A percentile compares a stretch with the other conserved stretches of the same genome.
Conservation (phyloP, 2,113 vertebrate genomes). For the Dromaius novaehollandiae region DNA sequence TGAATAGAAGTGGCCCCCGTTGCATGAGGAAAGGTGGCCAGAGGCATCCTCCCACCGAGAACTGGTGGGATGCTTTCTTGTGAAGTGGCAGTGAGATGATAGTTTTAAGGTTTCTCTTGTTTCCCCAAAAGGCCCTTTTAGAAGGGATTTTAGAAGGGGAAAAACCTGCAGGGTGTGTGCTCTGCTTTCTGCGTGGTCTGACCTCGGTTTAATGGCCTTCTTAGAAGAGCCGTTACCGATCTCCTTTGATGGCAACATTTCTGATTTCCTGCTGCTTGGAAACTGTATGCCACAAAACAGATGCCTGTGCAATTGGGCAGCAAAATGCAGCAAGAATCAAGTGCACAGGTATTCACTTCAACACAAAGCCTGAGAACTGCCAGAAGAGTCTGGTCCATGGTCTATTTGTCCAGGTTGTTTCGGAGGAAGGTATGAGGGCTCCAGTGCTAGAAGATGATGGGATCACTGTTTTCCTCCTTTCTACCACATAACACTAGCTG, state of each 20-base stretch:
- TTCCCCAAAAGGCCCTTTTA: not conserved
- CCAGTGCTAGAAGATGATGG: not conserved
- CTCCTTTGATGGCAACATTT: not conserved
- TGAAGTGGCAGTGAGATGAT: too few relatives aligned
- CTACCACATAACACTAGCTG: not conserved
- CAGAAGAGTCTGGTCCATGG: not conserved
- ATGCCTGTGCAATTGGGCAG: not conserved
- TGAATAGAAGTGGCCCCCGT: not conserved
- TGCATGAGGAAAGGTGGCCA: too few relatives aligned
- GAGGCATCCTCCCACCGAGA: too few relatives aligned
- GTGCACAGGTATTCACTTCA: not conserved
- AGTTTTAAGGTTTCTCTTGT: not conserved
- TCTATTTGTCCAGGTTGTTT: not conserved
- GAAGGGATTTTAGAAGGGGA: not conserved
- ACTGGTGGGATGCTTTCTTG: too few relatives aligned
- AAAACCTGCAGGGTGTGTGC: not conserved
- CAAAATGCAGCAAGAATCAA: not conserved
- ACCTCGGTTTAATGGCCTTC: not conserved
- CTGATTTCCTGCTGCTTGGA: not conserved
- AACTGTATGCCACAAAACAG: not conserved
- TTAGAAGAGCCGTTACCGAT: not conserved
- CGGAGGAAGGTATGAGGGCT: not conserved
- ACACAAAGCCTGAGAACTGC: not conserved
- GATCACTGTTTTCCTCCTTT: not conserved
- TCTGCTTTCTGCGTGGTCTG: not conserved